Conservation (phyloP, 2,797 vertebrate species). For the Gallinago nigripennis region DNA sequence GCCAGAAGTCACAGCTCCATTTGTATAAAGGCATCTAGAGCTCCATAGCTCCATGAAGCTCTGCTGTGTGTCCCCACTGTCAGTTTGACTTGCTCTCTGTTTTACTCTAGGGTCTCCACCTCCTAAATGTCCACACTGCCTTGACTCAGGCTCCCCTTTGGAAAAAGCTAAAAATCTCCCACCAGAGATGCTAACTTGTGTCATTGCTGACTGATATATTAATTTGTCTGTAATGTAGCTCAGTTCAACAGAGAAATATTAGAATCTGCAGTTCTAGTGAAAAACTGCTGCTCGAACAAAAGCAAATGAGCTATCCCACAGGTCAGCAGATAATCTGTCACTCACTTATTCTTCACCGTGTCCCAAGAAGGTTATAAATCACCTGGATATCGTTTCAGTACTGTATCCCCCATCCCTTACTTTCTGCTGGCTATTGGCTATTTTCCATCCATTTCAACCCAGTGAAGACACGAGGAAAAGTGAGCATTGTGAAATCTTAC, state of each 20-base stretch:
- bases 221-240: constrained; percentile 9
- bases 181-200: neutral
- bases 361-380: constrained; percentile 38
- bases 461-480: neutral
- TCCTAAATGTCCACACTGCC: neutral
- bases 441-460: constrained; percentile 3
- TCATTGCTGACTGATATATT: neutral
- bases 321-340: constrained; percentile 44
- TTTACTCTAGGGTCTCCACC: neutral
- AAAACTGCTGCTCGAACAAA: constrained; percentile 44
- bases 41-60: neutral
- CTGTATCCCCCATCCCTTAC: neutral
- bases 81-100: neutral
- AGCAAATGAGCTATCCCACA: constrained; percentile 12
- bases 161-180: neutral
- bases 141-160: neutral
- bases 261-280: neutral
- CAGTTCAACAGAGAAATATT: constrained; percentile 16
- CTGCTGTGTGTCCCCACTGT: neutral
- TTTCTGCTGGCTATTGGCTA: constrained; percentile 10
- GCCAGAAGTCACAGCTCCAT: neutral
- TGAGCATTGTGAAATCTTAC: constrained; percentile 3
- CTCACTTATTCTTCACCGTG: constrained; percentile 17
- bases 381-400: neutral
- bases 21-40: neutral